Evolutionary conservation across 2,797 vertebrate genomes (phyloP).

Genomic region (Staurois parvus): DNA sequence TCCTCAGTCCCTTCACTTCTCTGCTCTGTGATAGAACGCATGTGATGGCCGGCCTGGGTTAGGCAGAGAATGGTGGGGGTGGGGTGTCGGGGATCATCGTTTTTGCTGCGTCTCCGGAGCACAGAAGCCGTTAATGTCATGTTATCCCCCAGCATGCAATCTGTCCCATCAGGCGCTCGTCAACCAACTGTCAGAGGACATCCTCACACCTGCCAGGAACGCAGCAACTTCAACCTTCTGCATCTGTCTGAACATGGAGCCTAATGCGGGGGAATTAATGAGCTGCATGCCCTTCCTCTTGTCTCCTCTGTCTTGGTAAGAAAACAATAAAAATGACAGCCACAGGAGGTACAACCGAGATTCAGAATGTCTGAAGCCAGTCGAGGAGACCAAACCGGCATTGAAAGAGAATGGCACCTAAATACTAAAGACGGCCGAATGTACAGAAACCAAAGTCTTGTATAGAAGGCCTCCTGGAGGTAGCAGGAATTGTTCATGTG

Average conservation of each 20-base stretch:
- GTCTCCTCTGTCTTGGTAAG: too few species aligned
- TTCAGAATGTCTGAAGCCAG: too few species aligned
- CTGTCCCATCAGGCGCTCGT: conserved; percentile 9
- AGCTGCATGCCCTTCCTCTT: too few species aligned
- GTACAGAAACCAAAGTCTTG: too few species aligned
- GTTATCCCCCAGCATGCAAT: conserved; percentile 27
- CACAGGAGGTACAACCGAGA: too few species aligned
- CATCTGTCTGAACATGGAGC: conserved; percentile 16
- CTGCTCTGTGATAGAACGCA: not conserved
- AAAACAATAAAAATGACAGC: too few species aligned
- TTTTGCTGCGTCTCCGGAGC: conserved; percentile 6
- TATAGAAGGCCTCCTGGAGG: conserved; percentile 87
- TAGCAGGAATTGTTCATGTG: conserved; percentile 97
- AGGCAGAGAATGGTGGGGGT: not conserved
- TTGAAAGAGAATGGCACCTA: too few species aligned
- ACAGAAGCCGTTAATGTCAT: conserved; percentile 22
- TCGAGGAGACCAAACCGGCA: too few species aligned
- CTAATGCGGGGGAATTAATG: too few species aligned
- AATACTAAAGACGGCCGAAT: too few species aligned
- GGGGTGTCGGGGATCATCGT: not conserved
- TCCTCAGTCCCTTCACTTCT: too few species aligned
- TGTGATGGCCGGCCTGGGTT: not conserved
- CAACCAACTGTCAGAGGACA: conserved; percentile 32
- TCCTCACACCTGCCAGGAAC: conserved; percentile 41
- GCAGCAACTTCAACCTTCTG: conserved; percentile 4